Percentiles rank a stretch among this genome's conserved stretches.
Conservation (phyloP, 1,140 invertebrate genomes). For the Drosophila persimilis region DNA sequence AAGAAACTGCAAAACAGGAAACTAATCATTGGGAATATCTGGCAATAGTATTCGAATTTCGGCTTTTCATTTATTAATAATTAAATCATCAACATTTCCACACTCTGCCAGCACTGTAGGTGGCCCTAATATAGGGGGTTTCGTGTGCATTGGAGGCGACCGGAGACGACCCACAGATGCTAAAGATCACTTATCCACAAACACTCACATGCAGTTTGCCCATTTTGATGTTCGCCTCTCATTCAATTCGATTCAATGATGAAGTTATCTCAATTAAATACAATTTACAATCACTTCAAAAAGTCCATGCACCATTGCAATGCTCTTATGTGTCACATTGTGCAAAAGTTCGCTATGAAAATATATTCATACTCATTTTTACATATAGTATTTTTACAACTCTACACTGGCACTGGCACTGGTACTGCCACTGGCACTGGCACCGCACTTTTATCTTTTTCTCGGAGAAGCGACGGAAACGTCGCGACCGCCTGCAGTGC, state of each 20-base stretch:
- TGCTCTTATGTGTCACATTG: constrained; percentile 42
- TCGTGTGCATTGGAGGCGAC: background rate
- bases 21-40: too few relatives aligned
- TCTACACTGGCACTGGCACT: constrained; percentile 15
- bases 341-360: constrained; percentile 37
- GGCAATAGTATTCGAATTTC: too few relatives aligned
- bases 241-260: constrained; percentile 21
- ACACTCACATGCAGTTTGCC: constrained; percentile 71
- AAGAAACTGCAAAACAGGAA: too few relatives aligned
- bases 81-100: too few relatives aligned
- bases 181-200: constrained; percentile 22
- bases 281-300: constrained; percentile 57
- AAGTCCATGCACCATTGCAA: constrained; percentile 21
- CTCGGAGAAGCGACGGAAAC: constrained; percentile 24
- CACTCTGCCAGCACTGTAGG: background rate
- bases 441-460: constrained; percentile 49
- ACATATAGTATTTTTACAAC: constrained; percentile 29
- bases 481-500: constrained; percentile 73
- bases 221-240: constrained; percentile 43
- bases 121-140: background rate
- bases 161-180: background rate
- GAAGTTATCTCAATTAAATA: constrained; percentile 39
- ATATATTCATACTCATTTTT: constrained; percentile 16
- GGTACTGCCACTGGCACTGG: constrained; percentile 12
- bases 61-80: too few relatives aligned